These are phyloP conservation scores for Corydoras maculifer DNA, from an alignment of 2,113 vertebrate species.

Conservation along the genomic window DNA sequence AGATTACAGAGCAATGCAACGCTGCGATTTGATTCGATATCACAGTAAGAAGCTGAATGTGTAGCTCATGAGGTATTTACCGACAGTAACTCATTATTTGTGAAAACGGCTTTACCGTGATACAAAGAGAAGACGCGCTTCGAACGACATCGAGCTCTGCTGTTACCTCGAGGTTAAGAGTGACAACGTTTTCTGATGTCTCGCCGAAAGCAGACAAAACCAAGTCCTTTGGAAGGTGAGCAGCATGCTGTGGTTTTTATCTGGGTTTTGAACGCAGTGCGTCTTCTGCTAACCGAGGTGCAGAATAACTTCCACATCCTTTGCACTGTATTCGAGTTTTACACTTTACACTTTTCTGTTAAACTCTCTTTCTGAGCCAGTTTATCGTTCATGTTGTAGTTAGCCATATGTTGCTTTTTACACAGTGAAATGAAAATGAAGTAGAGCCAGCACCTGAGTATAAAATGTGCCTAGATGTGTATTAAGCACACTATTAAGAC, in stretches of 20 bases:
- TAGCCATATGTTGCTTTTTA: no score
- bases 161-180: not conserved
- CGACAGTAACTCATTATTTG: no score
- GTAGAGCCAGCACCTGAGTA: no score
- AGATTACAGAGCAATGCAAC: not conserved
- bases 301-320: no score
- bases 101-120: not conserved
- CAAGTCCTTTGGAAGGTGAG: slow-evolving; percentile 37
- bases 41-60: not conserved
- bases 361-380: no score
- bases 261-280: not conserved
- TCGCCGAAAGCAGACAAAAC: slow-evolving; percentile 44
- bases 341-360: no score
- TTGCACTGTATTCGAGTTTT: no score
- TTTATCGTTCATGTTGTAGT: no score
- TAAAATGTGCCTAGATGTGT: no score
- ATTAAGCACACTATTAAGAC: no score
- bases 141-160: not conserved
- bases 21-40: not conserved
- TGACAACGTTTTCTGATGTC: slow-evolving; percentile 15
- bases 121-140: slow-evolving; percentile 16
- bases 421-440: no score
- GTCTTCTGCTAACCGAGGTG: no score
- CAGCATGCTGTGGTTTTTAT: not conserved
- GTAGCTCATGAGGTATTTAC: not conserved